A percentile compares a stretch with the other conserved stretches of the same genome.
Conservation (phyloP, 2,797 vertebrate species). For the Tenualosa ilisha region DNA sequence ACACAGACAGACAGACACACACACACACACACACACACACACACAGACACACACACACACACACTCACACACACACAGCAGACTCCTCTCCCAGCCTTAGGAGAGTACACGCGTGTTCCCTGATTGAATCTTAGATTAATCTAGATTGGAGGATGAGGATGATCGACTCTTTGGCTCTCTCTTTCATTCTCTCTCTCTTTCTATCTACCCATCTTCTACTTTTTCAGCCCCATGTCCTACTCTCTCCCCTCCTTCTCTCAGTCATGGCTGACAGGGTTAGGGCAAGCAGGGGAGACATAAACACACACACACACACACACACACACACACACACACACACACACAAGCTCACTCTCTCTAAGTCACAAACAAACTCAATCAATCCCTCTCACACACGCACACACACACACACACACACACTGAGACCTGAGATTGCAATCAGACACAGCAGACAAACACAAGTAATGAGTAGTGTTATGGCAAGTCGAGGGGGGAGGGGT, state of each 20-base stretch:
- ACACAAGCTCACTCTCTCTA: no score
- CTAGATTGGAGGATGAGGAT: constrained; percentile 32
- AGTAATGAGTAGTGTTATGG: constrained; percentile 24
- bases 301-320: constrained; percentile 7
- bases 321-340: constrained; percentile 1
- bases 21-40: no score
- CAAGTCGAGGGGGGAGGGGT: neutral
- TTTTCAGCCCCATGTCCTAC: neutral
- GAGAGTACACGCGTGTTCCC: constrained; percentile 40
- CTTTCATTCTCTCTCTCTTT: neutral
- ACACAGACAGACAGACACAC: no score
- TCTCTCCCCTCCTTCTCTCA: neutral
- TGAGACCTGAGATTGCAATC: constrained; percentile 36
- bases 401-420: neutral
- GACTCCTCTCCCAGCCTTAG: constrained; percentile 5
- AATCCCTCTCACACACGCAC: neutral
- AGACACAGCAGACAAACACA: constrained; percentile 35
- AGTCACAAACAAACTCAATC: neutral
- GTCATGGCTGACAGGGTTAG: constrained; percentile 14
- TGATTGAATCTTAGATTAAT: constrained; percentile 55
- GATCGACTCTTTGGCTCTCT: constrained; percentile 26
- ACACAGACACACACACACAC: constrained; percentile 6
- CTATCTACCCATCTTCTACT: neutral
- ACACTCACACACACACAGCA: neutral
- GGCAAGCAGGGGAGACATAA: constrained; percentile 9